phyloP scores from a whole-genome alignment of 2,113 vertebrate genomes.

The Cyanocitta stelleri region DNA sequence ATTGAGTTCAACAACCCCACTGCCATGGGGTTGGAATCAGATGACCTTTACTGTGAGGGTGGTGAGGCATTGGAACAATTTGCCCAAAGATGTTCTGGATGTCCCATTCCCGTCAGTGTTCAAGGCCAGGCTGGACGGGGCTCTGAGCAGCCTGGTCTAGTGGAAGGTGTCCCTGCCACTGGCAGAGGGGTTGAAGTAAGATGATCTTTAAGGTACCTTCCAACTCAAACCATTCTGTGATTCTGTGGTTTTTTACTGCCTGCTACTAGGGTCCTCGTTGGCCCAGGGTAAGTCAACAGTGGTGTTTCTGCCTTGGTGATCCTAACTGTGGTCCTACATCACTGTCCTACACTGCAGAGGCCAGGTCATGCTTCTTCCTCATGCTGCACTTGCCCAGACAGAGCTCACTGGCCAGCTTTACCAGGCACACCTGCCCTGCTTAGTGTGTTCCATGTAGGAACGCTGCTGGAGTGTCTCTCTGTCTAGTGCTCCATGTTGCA shows the following conservation, averaged over 20 bases:
- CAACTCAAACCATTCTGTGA: neutral
- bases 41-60: neutral
- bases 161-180: neutral
- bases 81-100: neutral
- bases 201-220: neutral
- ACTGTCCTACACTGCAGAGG: neutral
- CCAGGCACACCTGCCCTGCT: neutral
- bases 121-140: neutral
- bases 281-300: neutral
- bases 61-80: neutral
- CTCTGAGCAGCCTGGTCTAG: neutral
- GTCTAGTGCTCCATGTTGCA: neutral
- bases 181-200: neutral
- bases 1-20: neutral
- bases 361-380: neutral
- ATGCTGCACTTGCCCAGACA: neutral
- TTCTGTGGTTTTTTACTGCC: neutral
- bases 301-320: neutral
- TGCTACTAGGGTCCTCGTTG: neutral
- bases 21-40: neutral
- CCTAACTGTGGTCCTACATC: neutral
- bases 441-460: neutral
- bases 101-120: neutral
- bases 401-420: neutral
- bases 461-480: neutral